Conservation (phyloP, 2,113 vertebrate genomes). For the Calypte anna region DNA sequence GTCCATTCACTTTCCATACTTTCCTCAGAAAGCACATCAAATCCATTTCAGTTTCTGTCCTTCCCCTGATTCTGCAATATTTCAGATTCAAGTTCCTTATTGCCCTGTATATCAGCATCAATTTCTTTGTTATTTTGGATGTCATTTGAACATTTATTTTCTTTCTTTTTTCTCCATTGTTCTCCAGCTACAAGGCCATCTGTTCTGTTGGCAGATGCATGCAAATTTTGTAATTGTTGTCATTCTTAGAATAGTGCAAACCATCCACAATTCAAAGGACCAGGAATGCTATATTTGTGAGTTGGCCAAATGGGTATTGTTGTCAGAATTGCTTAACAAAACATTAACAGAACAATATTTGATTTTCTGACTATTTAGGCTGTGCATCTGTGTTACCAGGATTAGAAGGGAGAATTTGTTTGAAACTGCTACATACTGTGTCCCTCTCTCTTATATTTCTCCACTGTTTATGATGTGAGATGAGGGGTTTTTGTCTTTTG, state of each 20-base stretch:
- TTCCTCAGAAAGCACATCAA: not conserved
- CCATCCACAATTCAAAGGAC: constrained; percentile 65
- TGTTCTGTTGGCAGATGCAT: constrained; percentile 76
- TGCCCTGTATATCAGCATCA: not conserved
- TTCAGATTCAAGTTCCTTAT: not conserved
- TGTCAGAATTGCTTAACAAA: constrained; percentile 76
- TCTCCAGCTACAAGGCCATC: constrained; percentile 67
- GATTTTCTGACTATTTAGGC: constrained; percentile 69
- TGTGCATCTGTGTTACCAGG: constrained; percentile 32
- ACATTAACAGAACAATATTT: constrained; percentile 73
- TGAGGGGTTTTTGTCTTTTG: constrained; percentile 2
- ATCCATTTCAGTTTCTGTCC: not conserved
- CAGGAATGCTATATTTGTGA: constrained; percentile 56
- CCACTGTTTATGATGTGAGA: not conserved
- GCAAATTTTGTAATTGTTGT: constrained; percentile 74
- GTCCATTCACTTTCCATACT: not conserved
- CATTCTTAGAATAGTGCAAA: constrained; percentile 75
- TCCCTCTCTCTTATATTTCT: constrained; percentile 13
- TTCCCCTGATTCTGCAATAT: not conserved
- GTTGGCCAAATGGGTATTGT: constrained; percentile 71
- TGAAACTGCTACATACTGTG: constrained; percentile 35
- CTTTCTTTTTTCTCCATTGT: constrained; percentile 59
- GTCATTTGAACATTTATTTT: not conserved
- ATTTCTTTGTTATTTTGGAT: constrained; percentile 20
- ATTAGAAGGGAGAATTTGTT: constrained; percentile 56